Conservation (phyloP, 1,140 invertebrate genomes). For the Drosophila santomea region DNA sequence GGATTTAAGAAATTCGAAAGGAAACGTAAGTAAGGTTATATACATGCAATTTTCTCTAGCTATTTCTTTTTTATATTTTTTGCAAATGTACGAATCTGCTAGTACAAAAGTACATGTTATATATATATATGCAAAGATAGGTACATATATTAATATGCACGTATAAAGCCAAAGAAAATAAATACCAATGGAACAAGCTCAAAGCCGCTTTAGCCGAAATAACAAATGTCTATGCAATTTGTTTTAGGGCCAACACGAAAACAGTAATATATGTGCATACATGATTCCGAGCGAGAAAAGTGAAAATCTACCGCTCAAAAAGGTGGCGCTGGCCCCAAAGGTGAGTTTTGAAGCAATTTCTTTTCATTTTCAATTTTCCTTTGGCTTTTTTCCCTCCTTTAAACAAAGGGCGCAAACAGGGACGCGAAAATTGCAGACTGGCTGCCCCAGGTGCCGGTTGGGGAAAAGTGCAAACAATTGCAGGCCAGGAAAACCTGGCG, state of each 20-base stretch:
- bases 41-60: conserved; percentile 56
- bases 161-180: conserved; percentile 18
- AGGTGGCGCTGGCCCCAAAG: conserved; percentile 41
- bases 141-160: conserved; percentile 14
- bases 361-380: conserved; percentile 17
- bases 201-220: conserved; percentile 47
- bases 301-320: conserved; percentile 45
- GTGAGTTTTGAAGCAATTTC: conserved; percentile 19
- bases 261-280: conserved; percentile 48
- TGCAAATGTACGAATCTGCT: conserved; percentile 5
- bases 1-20: conserved; percentile 62
- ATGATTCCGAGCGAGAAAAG: conserved; percentile 25
- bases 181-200: conserved; percentile 34
- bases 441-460: conserved; percentile 21
- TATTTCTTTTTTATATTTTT: neutral
- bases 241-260: conserved; percentile 42
- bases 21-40: conserved; percentile 34
- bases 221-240: conserved; percentile 71
- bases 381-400: neutral
- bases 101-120: conserved; percentile 4
- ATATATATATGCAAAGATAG: neutral
- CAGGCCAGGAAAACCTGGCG: conserved; percentile 14
- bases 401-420: conserved; percentile 49
- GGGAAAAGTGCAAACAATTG: conserved; percentile 67
- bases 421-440: conserved; percentile 59